Evolutionary conservation across 2,797 vertebrate species (phyloP).

Genomic region (Microctenopoma stevenorrisi): DNA sequence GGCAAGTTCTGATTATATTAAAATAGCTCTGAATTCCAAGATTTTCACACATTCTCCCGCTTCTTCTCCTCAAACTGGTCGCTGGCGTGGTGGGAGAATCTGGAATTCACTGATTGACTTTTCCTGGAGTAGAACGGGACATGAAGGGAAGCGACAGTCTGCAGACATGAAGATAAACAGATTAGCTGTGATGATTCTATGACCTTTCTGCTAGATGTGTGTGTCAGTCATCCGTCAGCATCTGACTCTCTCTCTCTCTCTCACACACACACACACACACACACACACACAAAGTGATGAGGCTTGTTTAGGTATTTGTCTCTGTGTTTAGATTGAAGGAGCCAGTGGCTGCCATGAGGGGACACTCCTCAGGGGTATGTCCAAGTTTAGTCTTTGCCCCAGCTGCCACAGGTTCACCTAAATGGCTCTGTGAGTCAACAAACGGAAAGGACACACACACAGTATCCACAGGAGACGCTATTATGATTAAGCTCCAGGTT

Average conservation of each 20-base stretch:
- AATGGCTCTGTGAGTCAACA: constrained; percentile 31
- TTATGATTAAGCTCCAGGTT: not conserved
- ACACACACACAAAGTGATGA: constrained; percentile 8
- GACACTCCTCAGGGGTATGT: constrained; percentile 18
- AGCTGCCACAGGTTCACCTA: constrained; percentile 30
- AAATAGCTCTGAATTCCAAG: constrained; percentile 3
- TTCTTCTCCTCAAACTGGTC: not conserved
- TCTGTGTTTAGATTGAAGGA: constrained; percentile 41
- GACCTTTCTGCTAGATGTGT: constrained; percentile 11
- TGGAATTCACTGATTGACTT: not conserved
- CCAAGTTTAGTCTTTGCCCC: constrained; percentile 29
- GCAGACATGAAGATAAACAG: constrained; percentile 18
- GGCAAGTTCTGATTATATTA: not conserved
- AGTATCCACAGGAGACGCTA: not conserved
- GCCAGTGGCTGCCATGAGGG: constrained; percentile 32
- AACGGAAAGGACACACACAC: constrained; percentile 17
- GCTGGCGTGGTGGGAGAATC: not conserved
- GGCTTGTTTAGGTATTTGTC: constrained; percentile 10
- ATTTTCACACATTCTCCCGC: not conserved
- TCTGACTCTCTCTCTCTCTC: not conserved
- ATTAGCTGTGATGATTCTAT: not conserved
- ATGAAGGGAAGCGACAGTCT: not conserved
- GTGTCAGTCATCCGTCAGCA: constrained; percentile 13
- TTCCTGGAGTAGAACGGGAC: not conserved
- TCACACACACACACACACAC: constrained; percentile 1